phyloP scores from a whole-genome alignment of 1,140 invertebrate species.

The Thereuonema tuberculata region DNA sequence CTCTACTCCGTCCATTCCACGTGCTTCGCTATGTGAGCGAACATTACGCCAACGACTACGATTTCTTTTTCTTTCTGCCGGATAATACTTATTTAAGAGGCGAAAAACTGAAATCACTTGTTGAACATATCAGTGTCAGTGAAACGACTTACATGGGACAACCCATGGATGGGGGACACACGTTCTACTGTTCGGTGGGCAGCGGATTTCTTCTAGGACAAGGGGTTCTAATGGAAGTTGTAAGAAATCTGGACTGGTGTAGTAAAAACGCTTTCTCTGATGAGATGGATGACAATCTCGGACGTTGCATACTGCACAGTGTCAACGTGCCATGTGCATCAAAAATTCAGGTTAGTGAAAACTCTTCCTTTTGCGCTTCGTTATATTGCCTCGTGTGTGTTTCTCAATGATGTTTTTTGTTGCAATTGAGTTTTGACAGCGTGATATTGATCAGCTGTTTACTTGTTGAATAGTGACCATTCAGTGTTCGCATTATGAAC shows the following conservation, averaged over 20 bases:
- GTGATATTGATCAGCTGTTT: too few relatives aligned
- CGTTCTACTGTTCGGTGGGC: slow-evolving; percentile 30
- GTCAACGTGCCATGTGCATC: slow-evolving; percentile 44
- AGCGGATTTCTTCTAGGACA: slow-evolving; percentile 60
- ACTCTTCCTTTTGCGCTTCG: not conserved
- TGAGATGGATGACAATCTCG: slow-evolving; percentile 64
- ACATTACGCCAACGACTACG: slow-evolving; percentile 72
- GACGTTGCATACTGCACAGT: slow-evolving; percentile 59
- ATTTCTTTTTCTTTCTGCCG: slow-evolving; percentile 75
- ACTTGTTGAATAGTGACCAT: too few relatives aligned
- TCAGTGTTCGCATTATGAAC: too few relatives aligned
- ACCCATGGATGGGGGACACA: slow-evolving; percentile 24
- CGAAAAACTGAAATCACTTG: slow-evolving; percentile 47
- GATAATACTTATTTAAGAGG: slow-evolving; percentile 68
- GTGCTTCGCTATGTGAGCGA: slow-evolving; percentile 77
- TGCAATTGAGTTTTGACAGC: too few relatives aligned
- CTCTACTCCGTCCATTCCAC: slow-evolving; percentile 35
- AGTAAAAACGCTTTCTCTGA: slow-evolving; percentile 62
- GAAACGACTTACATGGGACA: slow-evolving; percentile 61
- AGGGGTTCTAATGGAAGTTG: slow-evolving; percentile 54
- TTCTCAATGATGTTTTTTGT: too few relatives aligned
- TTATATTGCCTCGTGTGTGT: not conserved
- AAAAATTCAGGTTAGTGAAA: slow-evolving; percentile 35
- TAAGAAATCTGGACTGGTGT: slow-evolving; percentile 65
- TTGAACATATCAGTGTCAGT: slow-evolving; percentile 62